Conservation (phyloP, 2,888 invertebrate genomes). For the Melanchra persicariae region DNA sequence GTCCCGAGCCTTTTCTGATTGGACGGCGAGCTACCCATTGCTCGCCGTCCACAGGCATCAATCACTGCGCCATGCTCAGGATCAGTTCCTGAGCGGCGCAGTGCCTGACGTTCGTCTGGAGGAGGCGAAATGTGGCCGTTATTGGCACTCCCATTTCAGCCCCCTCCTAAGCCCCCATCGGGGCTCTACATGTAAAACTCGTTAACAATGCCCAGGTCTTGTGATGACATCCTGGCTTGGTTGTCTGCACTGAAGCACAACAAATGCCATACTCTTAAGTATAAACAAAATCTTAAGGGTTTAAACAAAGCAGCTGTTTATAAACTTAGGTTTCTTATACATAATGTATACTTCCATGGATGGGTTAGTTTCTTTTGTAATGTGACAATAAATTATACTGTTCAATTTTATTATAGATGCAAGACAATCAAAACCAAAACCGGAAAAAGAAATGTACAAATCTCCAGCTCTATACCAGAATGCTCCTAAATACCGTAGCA, state of each 20-base stretch:
- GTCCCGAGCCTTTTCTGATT: too few species aligned
- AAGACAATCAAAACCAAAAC: conserved; percentile 67
- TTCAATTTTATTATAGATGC: conserved; percentile 74
- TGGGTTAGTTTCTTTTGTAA: neutral
- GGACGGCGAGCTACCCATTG: too few species aligned
- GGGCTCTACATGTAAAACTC: too few species aligned
- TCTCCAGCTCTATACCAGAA: conserved; percentile 69
- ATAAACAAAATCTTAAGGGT: neutral
- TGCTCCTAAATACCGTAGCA: conserved; percentile 81
- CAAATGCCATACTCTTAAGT: neutral
- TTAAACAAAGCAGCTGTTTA: neutral
- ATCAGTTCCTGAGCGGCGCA: too few species aligned
- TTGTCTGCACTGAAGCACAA: neutral
- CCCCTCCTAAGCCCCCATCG: too few species aligned
- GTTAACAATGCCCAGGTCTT: too few species aligned
- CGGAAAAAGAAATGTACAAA: conserved; percentile 64
- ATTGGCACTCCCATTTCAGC: too few species aligned
- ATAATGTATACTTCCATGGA: neutral
- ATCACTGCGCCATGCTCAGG: too few species aligned
- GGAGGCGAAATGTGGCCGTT: too few species aligned
- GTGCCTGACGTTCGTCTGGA: too few species aligned
- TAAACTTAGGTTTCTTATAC: neutral
- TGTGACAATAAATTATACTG: neutral
- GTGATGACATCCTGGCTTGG: too few species aligned
- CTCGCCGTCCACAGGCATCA: too few species aligned